Evolutionary conservation across 2,113 vertebrate species (phyloP).

Genomic region (Tringa solitaria): DNA sequence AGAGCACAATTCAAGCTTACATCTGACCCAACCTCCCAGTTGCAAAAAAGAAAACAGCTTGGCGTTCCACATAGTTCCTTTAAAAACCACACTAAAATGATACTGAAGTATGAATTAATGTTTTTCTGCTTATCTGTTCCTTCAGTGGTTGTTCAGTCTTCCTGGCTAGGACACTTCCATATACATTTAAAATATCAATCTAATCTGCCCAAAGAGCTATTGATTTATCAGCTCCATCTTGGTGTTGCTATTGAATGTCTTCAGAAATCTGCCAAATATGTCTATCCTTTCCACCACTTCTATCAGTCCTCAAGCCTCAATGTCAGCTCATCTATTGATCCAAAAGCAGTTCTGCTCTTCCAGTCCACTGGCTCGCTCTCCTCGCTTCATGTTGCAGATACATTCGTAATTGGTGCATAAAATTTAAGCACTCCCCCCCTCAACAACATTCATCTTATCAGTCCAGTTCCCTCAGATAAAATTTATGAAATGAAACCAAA

Average conservation of each 20-base stretch:
- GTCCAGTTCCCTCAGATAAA: background rate
- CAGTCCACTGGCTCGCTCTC: slow-evolving; percentile 32
- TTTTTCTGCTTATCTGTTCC: slow-evolving; percentile 22
- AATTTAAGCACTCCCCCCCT: background rate
- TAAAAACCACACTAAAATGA: background rate
- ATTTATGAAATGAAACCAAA: background rate
- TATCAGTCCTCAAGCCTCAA: slow-evolving; percentile 42
- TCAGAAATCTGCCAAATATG: slow-evolving; percentile 60
- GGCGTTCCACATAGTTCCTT: background rate
- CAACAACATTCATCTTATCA: background rate
- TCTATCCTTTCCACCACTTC: slow-evolving; percentile 35
- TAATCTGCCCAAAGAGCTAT: slow-evolving; percentile 56
- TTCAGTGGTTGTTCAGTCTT: slow-evolving; percentile 1
- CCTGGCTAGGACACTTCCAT: slow-evolving; percentile 26
- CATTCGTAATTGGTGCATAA: background rate
- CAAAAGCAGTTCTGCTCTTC: slow-evolving; percentile 48
- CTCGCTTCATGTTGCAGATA: background rate
- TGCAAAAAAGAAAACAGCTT: background rate
- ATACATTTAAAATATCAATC: slow-evolving; percentile 66
- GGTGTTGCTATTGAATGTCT: slow-evolving; percentile 25
- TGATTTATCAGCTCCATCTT: slow-evolving; percentile 60
- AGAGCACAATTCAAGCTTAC: background rate
- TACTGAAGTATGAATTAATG: slow-evolving; percentile 20
- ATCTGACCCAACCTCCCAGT: background rate
- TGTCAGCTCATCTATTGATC: slow-evolving; percentile 66